phyloP scores from a whole-genome alignment of 2,888 invertebrate species.

The Candidula unifasciata region DNA sequence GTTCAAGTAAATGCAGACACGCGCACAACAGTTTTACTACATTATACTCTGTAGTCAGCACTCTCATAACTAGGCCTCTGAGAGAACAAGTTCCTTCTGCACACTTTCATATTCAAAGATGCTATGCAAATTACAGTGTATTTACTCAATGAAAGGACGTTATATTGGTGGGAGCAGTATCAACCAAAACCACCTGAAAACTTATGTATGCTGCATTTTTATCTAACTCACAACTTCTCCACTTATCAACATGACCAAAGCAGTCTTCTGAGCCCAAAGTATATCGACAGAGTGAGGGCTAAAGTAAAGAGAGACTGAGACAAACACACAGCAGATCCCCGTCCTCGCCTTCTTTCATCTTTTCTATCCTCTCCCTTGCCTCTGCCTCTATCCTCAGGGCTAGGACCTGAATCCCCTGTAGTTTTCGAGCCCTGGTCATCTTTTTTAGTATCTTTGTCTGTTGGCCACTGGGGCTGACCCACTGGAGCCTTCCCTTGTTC shows the following conservation, averaged over 20 bases:
- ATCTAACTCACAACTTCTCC: too few species aligned
- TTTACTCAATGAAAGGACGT: too few species aligned
- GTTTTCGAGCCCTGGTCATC: background rate
- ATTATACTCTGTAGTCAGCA: too few species aligned
- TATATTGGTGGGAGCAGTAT: too few species aligned
- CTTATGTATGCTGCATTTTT: too few species aligned
- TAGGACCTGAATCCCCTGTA: background rate
- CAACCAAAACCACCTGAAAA: too few species aligned
- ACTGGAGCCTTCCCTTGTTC: background rate
- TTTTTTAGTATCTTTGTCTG: background rate
- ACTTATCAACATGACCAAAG: background rate
- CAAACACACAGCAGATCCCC: slow-evolving; percentile 3
- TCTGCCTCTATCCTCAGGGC: background rate
- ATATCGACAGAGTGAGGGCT: background rate
- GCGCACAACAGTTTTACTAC: too few species aligned
- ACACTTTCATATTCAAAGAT: too few species aligned
- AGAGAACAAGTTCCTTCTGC: too few species aligned
- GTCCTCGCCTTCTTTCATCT: slow-evolving; percentile 15
- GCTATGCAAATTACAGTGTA: too few species aligned
- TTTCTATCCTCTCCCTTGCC: background rate
- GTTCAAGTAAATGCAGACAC: too few species aligned
- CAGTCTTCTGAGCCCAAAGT: background rate
- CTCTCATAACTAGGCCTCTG: too few species aligned
- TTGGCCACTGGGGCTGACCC: slow-evolving; percentile 1
- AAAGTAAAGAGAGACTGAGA: background rate